Evolutionary conservation across 2,888 invertebrate species (phyloP), one percentile per base, ranked within the genome.

Genomic region (Eilema griseolum): DNA sequence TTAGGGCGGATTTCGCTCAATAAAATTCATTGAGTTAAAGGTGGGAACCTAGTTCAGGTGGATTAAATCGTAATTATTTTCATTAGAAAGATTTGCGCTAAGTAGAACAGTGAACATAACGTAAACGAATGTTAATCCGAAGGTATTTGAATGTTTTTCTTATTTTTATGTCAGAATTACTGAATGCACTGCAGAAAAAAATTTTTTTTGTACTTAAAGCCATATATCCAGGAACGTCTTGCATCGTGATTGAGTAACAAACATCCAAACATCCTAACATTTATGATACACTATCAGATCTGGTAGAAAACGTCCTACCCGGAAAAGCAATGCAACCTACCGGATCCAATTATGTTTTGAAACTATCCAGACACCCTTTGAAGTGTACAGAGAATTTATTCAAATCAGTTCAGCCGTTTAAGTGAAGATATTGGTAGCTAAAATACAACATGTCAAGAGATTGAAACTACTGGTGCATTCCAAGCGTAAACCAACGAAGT

Each of bases 401-500:
- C 11, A 37, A 12, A 37, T 37, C 33, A 37, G 11, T 12, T 11
- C 33, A 11, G 12, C 5, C 5, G 11, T 37, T 37, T 37, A 37
- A 8, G 8, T 4, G 33, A 37, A 37, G 33, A 37, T 37, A 33
- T 33, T 33, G 4, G 31, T 33, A 12, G 12, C 12, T 12, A 16
- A 20, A 46, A 11, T 33, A 31, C 31, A 46, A 12, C 28, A 64
- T 26, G 41, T 28, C 37, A 57, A 26, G 24, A 41, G 52, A 41
- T 46, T 24, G 8, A 41, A 60, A 23, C 46, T 52, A 57, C 16
- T 33, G 16, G 46, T 61, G 31, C 26, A 37, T 69, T 46, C 61
- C 4, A 23, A 57, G 41, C 26, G 57, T 24, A 61, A 56, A 37
- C 46, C 52, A 65, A 60, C 52, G 60, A n/a, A 66, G 23, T 63